phyloP scores from a whole-genome alignment of 2,888 invertebrate genomes.

The Drosophila colorata region DNA sequence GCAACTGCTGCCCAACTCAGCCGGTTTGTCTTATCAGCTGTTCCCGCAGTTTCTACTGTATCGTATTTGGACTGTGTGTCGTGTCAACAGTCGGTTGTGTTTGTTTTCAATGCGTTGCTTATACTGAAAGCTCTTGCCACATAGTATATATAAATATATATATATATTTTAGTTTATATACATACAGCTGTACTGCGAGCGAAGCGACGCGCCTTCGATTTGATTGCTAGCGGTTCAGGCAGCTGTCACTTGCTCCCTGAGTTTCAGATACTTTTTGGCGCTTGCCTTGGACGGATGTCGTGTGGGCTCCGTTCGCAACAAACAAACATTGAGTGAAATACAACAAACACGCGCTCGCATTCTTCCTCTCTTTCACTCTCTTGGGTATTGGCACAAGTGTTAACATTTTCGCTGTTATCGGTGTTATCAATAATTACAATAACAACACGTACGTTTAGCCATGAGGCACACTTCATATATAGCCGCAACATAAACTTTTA shows the following conservation, averaged over 20 bases:
- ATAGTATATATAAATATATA: neutral
- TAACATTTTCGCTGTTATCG: conserved; percentile 39
- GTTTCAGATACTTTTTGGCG: conserved; percentile 73
- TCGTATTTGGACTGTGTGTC: conserved; percentile 16
- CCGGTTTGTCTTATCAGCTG: conserved; percentile 72
- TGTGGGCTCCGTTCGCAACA: conserved; percentile 27
- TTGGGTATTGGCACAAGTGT: conserved; percentile 58
- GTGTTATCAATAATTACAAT: conserved; percentile 36
- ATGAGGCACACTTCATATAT: conserved; percentile 30
- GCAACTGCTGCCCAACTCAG: conserved; percentile 9
- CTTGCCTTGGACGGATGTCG: conserved; percentile 65
- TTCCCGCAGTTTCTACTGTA: conserved; percentile 23
- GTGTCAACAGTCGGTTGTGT: conserved; percentile 38
- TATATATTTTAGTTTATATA: neutral
- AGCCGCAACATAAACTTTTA: conserved; percentile 11
- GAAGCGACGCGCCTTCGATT: conserved; percentile 69
- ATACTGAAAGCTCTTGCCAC: conserved; percentile 49
- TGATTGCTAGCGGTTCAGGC: conserved; percentile 43
- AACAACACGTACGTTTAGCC: conserved; percentile 36
- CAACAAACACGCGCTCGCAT: conserved; percentile 3
- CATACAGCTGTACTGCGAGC: conserved; percentile 17
- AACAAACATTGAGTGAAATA: conserved; percentile 7
- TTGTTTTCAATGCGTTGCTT: conserved; percentile 49
- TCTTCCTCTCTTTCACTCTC: conserved; percentile 4
- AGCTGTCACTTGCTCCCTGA: conserved; percentile 45